Evolutionary conservation across 2,797 vertebrate genomes (phyloP).

Genomic region (Enteromius paludinosus): DNA sequence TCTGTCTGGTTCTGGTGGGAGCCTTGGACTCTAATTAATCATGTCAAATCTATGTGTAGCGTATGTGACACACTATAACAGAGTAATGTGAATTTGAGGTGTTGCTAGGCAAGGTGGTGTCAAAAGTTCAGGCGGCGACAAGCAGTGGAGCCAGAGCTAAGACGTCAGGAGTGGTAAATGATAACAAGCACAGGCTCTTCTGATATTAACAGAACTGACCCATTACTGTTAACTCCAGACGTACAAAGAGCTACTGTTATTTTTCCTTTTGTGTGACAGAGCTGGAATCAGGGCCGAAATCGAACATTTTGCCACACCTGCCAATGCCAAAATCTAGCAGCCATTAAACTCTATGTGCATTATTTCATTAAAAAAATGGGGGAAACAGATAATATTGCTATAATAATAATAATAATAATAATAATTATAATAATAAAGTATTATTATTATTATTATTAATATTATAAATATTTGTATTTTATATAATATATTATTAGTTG

Average conservation of each 20-base stretch:
- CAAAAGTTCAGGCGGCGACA: constrained; percentile 72
- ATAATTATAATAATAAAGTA: too few species aligned
- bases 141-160: constrained; percentile 73
- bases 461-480: too few species aligned
- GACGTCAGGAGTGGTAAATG: constrained; percentile 72
- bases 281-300: neutral
- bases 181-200: neutral
- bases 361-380: neutral
- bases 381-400: neutral
- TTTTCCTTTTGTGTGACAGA: constrained; percentile 6
- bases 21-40: neutral
- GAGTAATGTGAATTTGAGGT: constrained; percentile 77
- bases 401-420: neutral
- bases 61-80: constrained; percentile 65
- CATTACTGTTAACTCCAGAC: constrained; percentile 20
- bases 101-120: constrained; percentile 74
- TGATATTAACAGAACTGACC: constrained; percentile 49
- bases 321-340: neutral
- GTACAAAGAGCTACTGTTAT: constrained; percentile 12
- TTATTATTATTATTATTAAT: too few species aligned
- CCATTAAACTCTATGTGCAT: neutral
- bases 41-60: neutral
- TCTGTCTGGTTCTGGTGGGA: neutral
- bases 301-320: neutral
- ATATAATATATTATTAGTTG: too few species aligned